Conservation (phyloP, 2,888 invertebrate species). For the Cheilosia pagana region DNA sequence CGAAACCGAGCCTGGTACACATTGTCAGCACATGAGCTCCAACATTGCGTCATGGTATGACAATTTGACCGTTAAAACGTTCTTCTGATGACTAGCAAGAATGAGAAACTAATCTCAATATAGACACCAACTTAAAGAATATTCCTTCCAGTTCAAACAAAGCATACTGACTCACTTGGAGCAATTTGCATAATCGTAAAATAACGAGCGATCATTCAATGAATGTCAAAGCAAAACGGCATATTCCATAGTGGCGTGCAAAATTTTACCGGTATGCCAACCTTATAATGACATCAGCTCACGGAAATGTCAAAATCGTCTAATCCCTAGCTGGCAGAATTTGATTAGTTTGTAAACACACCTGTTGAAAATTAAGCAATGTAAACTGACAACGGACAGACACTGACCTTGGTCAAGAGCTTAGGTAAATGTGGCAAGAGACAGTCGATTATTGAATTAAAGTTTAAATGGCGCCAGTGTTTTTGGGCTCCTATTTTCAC, state of each 20-base stretch:
- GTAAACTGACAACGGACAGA: not conserved
- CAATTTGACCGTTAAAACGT: slow-evolving; percentile 7
- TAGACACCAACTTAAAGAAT: not conserved
- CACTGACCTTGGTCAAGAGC: slow-evolving; percentile 28
- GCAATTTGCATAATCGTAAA: slow-evolving; percentile 20
- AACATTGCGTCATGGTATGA: not conserved
- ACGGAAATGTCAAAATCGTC: slow-evolving; percentile 9
- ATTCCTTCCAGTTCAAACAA: not conserved
- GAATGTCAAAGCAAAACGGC: slow-evolving; percentile 1
- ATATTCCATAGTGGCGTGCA: not conserved
- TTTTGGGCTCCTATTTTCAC: not conserved
- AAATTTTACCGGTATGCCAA: not conserved
- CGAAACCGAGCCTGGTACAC: not conserved
- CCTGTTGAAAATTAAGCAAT: not conserved
- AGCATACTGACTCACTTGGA: not conserved
- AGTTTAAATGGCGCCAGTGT: slow-evolving; percentile 10
- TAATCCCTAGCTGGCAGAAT: not conserved
- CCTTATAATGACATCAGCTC: not conserved
- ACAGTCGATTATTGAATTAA: not conserved
- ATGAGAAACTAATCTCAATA: not conserved
- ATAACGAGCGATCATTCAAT: slow-evolving; percentile 5
- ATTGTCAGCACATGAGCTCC: not conserved
- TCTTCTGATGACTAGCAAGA: not conserved
- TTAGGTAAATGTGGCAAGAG: not conserved
- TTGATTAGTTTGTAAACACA: not conserved